Evolutionary conservation across 2,113 vertebrate species (phyloP).

Genomic region (Penelope pileata): DNA sequence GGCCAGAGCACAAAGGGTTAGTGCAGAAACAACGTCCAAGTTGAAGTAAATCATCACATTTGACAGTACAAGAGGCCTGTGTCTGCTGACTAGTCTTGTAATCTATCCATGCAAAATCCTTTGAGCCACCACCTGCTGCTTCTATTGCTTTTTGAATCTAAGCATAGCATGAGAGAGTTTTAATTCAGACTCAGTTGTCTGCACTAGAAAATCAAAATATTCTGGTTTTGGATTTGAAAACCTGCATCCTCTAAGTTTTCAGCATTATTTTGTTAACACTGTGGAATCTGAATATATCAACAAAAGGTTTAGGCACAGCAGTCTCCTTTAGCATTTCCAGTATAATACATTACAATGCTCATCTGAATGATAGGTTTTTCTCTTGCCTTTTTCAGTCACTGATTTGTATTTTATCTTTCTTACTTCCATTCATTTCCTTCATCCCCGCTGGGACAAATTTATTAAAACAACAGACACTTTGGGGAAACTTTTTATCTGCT

Average conservation of each 20-base stretch:
- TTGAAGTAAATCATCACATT: not conserved
- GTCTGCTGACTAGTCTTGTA: not conserved
- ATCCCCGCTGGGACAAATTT: not conserved
- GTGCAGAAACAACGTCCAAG: not conserved
- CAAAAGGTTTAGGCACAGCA: not conserved
- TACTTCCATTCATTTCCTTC: not conserved
- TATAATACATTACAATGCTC: not conserved
- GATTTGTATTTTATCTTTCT: not conserved
- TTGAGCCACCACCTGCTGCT: not conserved
- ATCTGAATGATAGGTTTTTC: not conserved
- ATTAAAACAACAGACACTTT: not conserved
- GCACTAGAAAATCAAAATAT: conserved; percentile 23
- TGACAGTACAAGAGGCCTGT: not conserved
- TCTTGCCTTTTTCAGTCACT: not conserved
- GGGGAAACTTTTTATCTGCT: not conserved
- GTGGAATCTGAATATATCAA: not conserved
- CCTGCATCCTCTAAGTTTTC: not conserved
- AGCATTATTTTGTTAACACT: not conserved
- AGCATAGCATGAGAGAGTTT: conserved; percentile 39
- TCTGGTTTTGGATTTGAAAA: not conserved
- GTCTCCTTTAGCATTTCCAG: not conserved
- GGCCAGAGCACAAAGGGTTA: not conserved
- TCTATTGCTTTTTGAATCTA: not conserved
- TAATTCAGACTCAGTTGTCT: not conserved
- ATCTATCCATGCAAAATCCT: not conserved